Base-by-base conservation (phyloP, 2,888 invertebrate genomes). In the Drosophila kanekoi region DNA sequence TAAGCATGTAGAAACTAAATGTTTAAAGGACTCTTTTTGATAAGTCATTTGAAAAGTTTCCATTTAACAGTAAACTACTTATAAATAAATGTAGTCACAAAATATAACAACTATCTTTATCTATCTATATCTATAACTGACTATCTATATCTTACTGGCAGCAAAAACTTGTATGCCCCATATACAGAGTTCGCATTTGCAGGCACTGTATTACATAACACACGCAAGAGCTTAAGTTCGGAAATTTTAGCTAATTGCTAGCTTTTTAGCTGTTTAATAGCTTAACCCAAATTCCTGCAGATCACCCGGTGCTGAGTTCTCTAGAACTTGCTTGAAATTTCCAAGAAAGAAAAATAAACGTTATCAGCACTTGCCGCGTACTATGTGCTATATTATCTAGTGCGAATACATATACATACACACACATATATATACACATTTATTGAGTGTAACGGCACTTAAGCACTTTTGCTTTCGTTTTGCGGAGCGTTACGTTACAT, bases 401-500 rank as follows among this genome's bases (percentile, higher is more conserved):
- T 58, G 14, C n/a, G 33, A 52, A 13, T 33, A 10, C 33, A 40
- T 38, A 13, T 56, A 18, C 38, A 10, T 38, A 10, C 38, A n/a
- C 37, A 20, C 38, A 56, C 11, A 23, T 23, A 5, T 23, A 5
- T 16, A 11, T 57, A 14, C 13, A 11, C 33, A 33, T 37, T 10
- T 47, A 41, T 47, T 53, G 38, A 54, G 43, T 44, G 49, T 14
- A 45, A 38, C 20, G 53, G 52, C 68, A 85, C 63, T 71, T 58
- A 51, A 59, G 35, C 62, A 81, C 81, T 82, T 72, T 82, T 81
- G 81, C 87, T 81, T 81, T 81, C 81, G 65, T 63, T 81, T 23
- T 6, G 41, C 20, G 28, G 8, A 28, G 28, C 28, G 28, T 8
- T 28, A 28, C 28, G 28, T 28, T 8, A 45, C 79, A 74, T 63